phyloP scores from a whole-genome alignment of 92 coral and sea anemone species.

The Plumapathes pennacea region DNA sequence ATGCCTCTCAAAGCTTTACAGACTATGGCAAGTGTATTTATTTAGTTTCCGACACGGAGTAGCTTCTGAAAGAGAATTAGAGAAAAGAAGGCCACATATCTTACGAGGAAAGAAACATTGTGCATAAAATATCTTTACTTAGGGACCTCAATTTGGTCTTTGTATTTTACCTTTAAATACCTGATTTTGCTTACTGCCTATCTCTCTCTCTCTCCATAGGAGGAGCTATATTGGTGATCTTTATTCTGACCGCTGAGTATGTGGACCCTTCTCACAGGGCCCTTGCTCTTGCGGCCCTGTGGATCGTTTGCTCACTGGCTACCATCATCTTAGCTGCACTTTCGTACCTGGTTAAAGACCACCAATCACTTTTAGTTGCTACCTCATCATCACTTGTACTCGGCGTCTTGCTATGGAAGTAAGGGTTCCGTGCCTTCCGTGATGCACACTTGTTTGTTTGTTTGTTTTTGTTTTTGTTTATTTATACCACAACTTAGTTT shows the following conservation, averaged over 20 bases:
- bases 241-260: conserved; percentile 70
- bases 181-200: no score
- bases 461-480: background rate
- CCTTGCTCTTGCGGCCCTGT: conserved; percentile 31
- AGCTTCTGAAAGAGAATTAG: no score
- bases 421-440: background rate
- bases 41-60: no score
- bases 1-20: no score
- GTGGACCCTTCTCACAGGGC: conserved; percentile 61
- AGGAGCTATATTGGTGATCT: conserved; percentile 45
- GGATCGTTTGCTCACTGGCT: conserved; percentile 58
- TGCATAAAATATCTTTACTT: no score
- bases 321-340: conserved; percentile 58
- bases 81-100: no score
- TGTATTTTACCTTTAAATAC: background rate
- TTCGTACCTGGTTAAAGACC: conserved; percentile 41
- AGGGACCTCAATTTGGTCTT: no score
- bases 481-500: no score
- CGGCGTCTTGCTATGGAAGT: conserved; percentile 58
- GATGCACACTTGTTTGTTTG: background rate
- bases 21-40: no score
- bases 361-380: conserved; percentile 36
- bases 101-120: no score
- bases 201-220: conserved; percentile 19
- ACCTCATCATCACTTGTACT: conserved; percentile 55